Evolutionary conservation across 1,140 invertebrate species (phyloP).

Genomic region (Sinella curviseta): DNA sequence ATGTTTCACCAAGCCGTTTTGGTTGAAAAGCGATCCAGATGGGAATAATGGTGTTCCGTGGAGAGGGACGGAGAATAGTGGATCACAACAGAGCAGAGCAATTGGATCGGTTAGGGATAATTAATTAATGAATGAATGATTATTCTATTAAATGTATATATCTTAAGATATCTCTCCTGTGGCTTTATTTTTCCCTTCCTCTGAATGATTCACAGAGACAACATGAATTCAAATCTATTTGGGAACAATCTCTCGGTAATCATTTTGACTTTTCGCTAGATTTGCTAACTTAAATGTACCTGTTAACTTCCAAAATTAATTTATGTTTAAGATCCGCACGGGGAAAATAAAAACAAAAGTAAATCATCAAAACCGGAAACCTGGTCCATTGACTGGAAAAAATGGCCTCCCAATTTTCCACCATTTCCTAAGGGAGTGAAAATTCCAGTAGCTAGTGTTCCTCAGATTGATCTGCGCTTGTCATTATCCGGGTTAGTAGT

Average conservation of each 20-base stretch:
- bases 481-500: neutral
- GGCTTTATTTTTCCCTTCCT: neutral
- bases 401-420: constrained; percentile 38
- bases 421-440: neutral
- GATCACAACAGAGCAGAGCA: too few relatives aligned
- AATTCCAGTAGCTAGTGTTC: neutral
- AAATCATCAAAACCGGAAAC: neutral
- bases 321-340: neutral
- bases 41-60: neutral
- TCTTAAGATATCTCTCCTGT: neutral
- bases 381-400: constrained; percentile 23
- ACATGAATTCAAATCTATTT: neutral
- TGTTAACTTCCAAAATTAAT: neutral
- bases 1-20: neutral
- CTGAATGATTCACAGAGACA: neutral
- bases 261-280: neutral
- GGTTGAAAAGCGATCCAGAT: neutral
- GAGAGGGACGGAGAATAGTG: neutral
- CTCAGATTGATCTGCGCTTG: neutral
- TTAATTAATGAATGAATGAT: too few relatives aligned
- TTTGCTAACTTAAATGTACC: neutral
- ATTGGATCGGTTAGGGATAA: neutral
- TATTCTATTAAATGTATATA: neutral
- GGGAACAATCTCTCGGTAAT: neutral
- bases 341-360: neutral